Conservation (phyloP, 2,113 vertebrate species). For the Centropristis striata region DNA sequence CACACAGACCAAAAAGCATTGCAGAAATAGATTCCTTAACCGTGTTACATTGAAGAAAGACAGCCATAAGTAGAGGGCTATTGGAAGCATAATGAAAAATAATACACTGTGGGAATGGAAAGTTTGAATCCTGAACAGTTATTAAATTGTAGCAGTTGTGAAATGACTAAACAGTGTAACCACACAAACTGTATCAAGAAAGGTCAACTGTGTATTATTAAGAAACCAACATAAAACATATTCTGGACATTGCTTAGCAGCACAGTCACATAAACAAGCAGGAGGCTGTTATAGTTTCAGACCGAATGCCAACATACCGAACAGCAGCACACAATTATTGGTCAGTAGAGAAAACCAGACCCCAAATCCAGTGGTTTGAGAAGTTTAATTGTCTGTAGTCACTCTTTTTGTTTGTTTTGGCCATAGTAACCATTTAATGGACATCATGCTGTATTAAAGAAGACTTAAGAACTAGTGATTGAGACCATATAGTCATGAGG, state of each 20-base stretch:
- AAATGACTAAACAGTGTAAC: conserved; percentile 43
- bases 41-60: conserved; percentile 27
- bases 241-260: conserved; percentile 8
- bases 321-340: neutral
- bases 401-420: too few relatives aligned
- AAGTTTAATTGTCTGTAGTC: too few relatives aligned
- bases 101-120: conserved; percentile 56
- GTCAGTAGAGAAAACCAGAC: too few relatives aligned
- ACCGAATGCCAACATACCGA: neutral
- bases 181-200: conserved; percentile 19
- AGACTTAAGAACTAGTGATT: too few relatives aligned
- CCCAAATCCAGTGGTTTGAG: neutral
- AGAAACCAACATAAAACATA: conserved; percentile 7
- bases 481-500: too few relatives aligned
- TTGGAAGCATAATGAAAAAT: conserved; percentile 61
- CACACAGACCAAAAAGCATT: conserved; percentile 22
- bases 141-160: conserved; percentile 44
- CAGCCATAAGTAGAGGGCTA: conserved; percentile 10
- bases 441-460: too few relatives aligned
- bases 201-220: conserved; percentile 43
- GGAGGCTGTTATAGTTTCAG: neutral
- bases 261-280: conserved; percentile 2
- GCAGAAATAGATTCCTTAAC: conserved; percentile 42
- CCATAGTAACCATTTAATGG: too few relatives aligned
- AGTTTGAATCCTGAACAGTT: conserved; percentile 32